Base-by-base conservation (phyloP, 1,140 invertebrate genomes). In the Microvelia longipes region DNA sequence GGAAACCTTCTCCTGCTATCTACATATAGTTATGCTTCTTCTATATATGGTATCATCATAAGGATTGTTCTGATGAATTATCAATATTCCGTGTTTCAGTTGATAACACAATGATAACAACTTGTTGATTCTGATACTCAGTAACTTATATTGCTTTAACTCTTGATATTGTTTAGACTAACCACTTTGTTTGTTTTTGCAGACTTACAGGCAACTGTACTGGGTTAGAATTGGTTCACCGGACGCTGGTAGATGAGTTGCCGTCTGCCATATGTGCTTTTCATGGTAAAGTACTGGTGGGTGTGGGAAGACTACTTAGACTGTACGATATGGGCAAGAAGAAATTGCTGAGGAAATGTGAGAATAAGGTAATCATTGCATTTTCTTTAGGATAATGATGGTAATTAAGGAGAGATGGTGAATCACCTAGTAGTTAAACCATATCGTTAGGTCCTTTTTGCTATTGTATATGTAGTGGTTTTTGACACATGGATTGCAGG, bases 281-380 rank as follows among this genome's bases (percentile, higher is more conserved):
- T 80, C 94, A 98, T 77, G 97, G 96, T 0, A 84, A 90, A 71
- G 84, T 97, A 1, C 78, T 99, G 1, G 90, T 97, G 1, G 95
- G 96, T 0, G 91, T 98, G 15, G 97, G 98, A 0, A 87, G 88
- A 70, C 89, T 93, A 80, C 79, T 99, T 2, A 82, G 97, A 69
- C 85, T 99, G 2, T 99, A 99, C 78, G 97, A 99, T 75, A 87
- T 98, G 76, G 98, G 97, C 61, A 96, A 96, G 76, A 96, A 97
- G 78, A 98, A 99, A 79, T 79, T 99, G 29, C 79, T 99, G 2
- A 83, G 95, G 60, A 99, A 99, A 81, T 99, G 97, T 82, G 98
- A 99, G 82, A 99, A 99, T 80, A 96, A 97, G 82, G 88, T 90
- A 77, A 76, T 75, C 66, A 15, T 67, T 66, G 68, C 28, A 25